phyloP scores from a whole-genome alignment of 2,797 vertebrate species.

The Typhlichthys eigenmanni region DNA sequence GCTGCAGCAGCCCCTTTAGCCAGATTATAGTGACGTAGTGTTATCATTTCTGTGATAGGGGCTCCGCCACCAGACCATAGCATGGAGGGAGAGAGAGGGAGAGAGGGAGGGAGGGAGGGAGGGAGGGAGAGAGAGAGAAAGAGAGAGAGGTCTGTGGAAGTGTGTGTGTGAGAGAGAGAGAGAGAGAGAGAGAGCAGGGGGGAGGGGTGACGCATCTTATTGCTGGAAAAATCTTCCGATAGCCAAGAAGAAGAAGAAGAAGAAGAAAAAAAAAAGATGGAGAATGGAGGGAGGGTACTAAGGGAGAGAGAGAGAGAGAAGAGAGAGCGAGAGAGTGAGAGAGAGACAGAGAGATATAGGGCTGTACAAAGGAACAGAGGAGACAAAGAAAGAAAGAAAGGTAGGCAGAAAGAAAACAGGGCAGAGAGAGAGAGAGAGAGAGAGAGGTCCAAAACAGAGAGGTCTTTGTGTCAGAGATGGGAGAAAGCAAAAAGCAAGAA shows the following conservation, averaged over 20 bases:
- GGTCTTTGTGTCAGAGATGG: neutral
- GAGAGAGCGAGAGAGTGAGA: constrained; percentile 29
- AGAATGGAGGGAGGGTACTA: constrained; percentile 36
- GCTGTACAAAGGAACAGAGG: constrained; percentile 62
- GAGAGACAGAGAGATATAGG: constrained; percentile 49
- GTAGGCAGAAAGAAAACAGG: constrained; percentile 5
- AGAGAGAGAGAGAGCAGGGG: constrained; percentile 46
- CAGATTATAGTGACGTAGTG: constrained; percentile 78
- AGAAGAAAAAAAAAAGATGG: neutral
- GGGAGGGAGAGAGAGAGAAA: too few species aligned
- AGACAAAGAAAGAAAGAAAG: constrained; percentile 59
- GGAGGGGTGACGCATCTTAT: constrained; percentile 66
- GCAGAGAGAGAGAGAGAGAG: neutral
- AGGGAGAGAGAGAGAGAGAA: constrained; percentile 1
- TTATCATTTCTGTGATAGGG: constrained; percentile 79
- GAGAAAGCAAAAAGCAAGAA: neutral
- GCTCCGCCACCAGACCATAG: constrained; percentile 56
- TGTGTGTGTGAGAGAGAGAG: constrained; percentile 7
- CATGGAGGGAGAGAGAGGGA: constrained; percentile 36
- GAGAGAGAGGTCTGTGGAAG: constrained; percentile 49
- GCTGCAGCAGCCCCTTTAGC: constrained; percentile 44
- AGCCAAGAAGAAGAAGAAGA: constrained; percentile 65
- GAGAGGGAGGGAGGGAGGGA: constrained; percentile 12
- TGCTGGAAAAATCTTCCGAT: constrained; percentile 75
- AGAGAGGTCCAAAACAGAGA: neutral